These are phyloP conservation scores for Archips xylosteana DNA, from an alignment of 2,888 invertebrate species.

Conservation along the genomic window DNA sequence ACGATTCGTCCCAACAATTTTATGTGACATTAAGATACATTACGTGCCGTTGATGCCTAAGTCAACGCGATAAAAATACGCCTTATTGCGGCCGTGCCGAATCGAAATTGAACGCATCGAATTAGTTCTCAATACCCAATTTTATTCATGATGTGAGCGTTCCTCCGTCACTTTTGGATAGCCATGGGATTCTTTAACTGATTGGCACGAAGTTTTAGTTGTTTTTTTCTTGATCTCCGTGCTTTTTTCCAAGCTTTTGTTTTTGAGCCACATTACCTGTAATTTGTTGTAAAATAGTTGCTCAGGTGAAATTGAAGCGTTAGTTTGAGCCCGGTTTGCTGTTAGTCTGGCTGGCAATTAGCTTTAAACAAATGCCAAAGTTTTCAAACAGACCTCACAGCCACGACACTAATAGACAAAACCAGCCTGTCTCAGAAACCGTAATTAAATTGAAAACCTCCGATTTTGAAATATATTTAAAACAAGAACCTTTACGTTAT, in stretches of 20 bases:
- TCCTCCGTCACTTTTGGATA: not conserved
- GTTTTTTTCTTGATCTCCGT: not conserved
- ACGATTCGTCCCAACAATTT: constrained; percentile 4
- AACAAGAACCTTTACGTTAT: too few species aligned
- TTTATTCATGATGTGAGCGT: not conserved
- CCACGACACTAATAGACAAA: too few species aligned
- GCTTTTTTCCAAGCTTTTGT: not conserved
- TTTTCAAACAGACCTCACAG: too few species aligned
- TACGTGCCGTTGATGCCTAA: constrained; percentile 7
- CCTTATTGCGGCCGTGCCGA: constrained; percentile 5
- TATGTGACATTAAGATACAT: constrained; percentile 16
- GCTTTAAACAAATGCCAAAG: too few species aligned
- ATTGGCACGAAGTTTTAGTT: not conserved
- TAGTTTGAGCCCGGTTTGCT: too few species aligned
- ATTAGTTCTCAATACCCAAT: constrained; percentile 10
- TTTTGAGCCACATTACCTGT: not conserved
- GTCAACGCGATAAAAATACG: constrained; percentile 23
- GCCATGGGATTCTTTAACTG: not conserved
- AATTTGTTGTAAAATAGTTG: too few species aligned
- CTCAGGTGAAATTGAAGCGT: too few species aligned
- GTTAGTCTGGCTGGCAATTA: too few species aligned
- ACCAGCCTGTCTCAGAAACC: too few species aligned
- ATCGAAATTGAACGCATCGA: constrained; percentile 8
- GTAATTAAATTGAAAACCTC: too few species aligned
- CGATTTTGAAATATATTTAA: too few species aligned